Evolutionary conservation across 2,113 vertebrate species (phyloP).

Genomic region (Pelecanoides urinatrix): DNA sequence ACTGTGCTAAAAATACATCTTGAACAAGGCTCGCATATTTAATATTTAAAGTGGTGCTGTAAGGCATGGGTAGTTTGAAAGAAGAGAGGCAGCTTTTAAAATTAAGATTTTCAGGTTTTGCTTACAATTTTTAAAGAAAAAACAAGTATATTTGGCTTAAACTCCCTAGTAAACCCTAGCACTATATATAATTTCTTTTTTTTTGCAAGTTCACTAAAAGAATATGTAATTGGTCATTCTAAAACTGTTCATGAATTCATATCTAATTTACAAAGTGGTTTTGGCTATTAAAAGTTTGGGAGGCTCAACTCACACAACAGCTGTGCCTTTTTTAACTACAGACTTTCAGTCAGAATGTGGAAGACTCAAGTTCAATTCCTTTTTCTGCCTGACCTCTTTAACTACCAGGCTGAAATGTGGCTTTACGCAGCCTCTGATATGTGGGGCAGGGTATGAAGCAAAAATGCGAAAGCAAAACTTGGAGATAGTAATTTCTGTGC

Average conservation of each 20-base stretch:
- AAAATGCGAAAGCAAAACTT: neutral
- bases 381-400: neutral
- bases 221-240: neutral
- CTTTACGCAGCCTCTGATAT: neutral
- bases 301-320: neutral
- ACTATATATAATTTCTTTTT: too few relatives aligned
- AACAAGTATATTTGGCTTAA: neutral
- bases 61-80: neutral
- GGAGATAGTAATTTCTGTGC: neutral
- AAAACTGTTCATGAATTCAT: neutral
- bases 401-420: neutral
- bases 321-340: neutral
- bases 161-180: neutral
- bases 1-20: neutral
- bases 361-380: neutral
- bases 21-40: neutral
- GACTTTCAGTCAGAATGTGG: neutral
- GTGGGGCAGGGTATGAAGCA: neutral
- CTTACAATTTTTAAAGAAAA: neutral
- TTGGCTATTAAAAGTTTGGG: neutral
- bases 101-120: neutral
- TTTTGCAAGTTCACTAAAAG: neutral
- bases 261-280: neutral
- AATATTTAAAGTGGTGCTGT: conserved; percentile 2
- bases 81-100: neutral